phyloP scores from a whole-genome alignment of 2,113 vertebrate species.

The Nothoprocta perdicaria region DNA sequence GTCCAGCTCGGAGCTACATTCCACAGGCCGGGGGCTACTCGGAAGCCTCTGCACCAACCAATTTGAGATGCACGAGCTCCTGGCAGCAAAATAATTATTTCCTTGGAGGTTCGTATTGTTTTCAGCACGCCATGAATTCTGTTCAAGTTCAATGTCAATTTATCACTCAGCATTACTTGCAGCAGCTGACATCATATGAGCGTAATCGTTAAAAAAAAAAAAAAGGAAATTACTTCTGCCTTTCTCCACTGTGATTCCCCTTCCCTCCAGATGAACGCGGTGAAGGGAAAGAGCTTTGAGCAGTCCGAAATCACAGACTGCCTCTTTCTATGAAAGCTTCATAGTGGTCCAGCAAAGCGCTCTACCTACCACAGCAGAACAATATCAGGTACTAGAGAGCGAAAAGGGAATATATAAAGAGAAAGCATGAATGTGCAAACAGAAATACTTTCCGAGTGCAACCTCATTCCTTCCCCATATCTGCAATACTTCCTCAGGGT shows the following conservation, averaged over 20 bases:
- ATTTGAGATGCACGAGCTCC: conserved; percentile 75
- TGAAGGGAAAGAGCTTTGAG: conserved; percentile 28
- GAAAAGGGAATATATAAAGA: neutral
- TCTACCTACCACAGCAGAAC: neutral
- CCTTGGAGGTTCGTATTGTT: conserved; percentile 56
- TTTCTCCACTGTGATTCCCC: conserved; percentile 34
- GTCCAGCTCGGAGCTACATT: conserved; percentile 31
- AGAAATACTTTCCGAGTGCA: neutral
- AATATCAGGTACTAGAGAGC: neutral
- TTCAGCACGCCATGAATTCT: conserved; percentile 51
- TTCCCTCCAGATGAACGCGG: neutral
- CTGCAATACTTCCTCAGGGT: neutral
- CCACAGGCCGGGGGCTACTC: conserved; percentile 13
- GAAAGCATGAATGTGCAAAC: neutral
- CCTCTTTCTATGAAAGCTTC: neutral
- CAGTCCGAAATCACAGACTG: neutral
- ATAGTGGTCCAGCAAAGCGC: conserved; percentile 2
- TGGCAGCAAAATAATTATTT: conserved; percentile 78
- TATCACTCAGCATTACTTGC: conserved; percentile 45
- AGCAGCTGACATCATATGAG: conserved; percentile 64
- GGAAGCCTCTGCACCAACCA: conserved; percentile 31
- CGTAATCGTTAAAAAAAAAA: conserved; percentile 44
- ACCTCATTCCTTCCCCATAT: neutral
- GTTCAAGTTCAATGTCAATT: conserved; percentile 71
- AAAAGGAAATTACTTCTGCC: conserved; percentile 67